These are phyloP conservation scores for Peromyscus eremicus DNA, from an alignment of 2,797 vertebrate species.

Conservation along the genomic window DNA sequence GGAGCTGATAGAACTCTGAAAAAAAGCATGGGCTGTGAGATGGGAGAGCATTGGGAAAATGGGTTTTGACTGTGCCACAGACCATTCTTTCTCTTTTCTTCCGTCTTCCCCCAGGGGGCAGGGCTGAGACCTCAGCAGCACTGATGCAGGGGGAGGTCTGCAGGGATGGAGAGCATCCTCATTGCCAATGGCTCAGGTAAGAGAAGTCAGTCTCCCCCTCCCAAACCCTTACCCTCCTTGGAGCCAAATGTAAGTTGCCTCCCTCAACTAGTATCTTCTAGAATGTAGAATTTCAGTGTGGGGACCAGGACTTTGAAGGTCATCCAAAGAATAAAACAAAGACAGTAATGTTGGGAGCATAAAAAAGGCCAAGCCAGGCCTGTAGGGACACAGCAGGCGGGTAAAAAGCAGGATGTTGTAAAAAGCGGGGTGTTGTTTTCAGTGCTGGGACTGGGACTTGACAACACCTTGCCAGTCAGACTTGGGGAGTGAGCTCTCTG, in stretches of 20 bases:
- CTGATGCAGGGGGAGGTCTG: neutral
- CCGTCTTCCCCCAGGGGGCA: constrained; percentile 23
- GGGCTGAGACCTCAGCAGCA: neutral
- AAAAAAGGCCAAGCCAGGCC: neutral
- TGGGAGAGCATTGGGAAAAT: neutral
- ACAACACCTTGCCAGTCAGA: neutral
- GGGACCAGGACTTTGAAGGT: neutral
- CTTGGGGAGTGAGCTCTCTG: neutral
- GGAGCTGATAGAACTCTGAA: neutral
- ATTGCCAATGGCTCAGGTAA: constrained; percentile 59
- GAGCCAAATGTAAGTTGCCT: accelerated
- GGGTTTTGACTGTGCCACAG: neutral
- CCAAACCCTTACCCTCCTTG: neutral
- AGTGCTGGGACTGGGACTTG: neutral
- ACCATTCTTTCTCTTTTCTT: neutral
- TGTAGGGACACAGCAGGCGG: accelerated
- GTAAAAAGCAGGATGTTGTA: neutral
- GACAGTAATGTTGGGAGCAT: neutral
- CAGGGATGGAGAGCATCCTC: constrained; percentile 56
- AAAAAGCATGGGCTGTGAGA: neutral
- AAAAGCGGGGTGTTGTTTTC: neutral
- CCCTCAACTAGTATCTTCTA: neutral
- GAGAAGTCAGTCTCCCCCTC: neutral
- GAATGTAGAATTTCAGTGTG: neutral
- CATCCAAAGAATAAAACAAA: neutral